These are phyloP conservation scores for Peromyscus polionotus DNA, from an alignment of 2,113 vertebrate genomes.

Conservation along the genomic window DNA sequence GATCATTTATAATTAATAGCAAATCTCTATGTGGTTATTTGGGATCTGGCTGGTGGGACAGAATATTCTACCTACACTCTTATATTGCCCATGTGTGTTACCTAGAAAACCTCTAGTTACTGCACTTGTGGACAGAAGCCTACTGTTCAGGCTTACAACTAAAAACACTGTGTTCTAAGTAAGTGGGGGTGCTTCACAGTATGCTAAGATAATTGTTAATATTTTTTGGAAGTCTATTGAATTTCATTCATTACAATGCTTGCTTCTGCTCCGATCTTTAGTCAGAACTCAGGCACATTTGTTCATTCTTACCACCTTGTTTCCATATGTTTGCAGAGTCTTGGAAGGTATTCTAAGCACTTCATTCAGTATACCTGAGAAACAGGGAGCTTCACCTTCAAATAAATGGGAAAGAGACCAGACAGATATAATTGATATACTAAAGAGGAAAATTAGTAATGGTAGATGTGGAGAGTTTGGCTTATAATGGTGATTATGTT, in stretches of 20 bases:
- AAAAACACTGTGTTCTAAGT: not conserved
- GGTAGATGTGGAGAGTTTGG: rapidly evolving
- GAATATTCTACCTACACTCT: not conserved
- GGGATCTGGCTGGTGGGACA: not conserved
- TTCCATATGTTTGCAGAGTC: not conserved
- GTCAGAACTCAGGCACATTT: not conserved
- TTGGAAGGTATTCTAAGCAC: not conserved
- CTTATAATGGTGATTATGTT: not conserved
- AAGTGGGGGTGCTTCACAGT: not conserved
- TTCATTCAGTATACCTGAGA: not conserved
- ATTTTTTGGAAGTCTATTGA: not conserved
- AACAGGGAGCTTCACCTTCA: not conserved
- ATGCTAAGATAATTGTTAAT: not conserved
- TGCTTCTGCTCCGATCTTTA: not conserved
- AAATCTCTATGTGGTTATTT: not conserved
- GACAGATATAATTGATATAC: not conserved
- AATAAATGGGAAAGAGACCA: not conserved
- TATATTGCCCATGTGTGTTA: not conserved
- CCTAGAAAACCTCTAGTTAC: not conserved
- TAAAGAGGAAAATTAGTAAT: not conserved
- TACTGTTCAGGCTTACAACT: not conserved
- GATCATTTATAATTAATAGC: not conserved
- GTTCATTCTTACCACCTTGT: not conserved
- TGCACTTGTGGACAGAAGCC: not conserved
- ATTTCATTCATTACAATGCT: not conserved